phyloP scores from a whole-genome alignment of 1,140 invertebrate species.

The Helicoverpa zea region DNA sequence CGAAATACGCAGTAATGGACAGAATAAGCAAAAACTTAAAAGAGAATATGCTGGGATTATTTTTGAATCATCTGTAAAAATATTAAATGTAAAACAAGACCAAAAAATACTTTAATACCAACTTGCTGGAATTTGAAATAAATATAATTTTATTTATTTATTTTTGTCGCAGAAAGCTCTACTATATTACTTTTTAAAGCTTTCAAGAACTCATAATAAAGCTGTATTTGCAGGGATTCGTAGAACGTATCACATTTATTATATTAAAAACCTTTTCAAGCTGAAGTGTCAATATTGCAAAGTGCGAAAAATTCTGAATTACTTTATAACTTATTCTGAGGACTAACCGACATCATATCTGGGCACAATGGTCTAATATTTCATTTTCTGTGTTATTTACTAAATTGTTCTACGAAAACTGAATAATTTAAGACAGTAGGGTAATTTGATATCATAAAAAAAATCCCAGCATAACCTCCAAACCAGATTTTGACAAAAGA shows the following conservation, averaged over 20 bases:
- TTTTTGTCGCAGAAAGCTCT: too few relatives aligned
- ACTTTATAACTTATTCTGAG: not conserved
- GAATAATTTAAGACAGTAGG: too few relatives aligned
- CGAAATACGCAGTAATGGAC: not conserved
- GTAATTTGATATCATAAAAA: not conserved
- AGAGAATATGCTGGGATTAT: not conserved
- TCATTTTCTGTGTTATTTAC: too few relatives aligned
- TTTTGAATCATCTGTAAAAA: not conserved
- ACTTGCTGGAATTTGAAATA: not conserved
- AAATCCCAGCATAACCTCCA: not conserved
- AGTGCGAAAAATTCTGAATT: not conserved
- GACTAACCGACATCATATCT: not conserved
- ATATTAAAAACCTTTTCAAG: slow-evolving; percentile 29
- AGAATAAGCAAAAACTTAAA: not conserved
- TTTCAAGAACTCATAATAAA: slow-evolving; percentile 18
- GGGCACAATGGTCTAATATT: too few relatives aligned
- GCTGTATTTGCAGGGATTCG: not conserved
- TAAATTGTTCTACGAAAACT: too few relatives aligned
- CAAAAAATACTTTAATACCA: not conserved
- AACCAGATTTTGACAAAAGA: not conserved
- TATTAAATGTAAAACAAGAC: not conserved
- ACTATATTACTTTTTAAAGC: not conserved
- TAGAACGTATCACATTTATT: not conserved
- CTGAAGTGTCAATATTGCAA: slow-evolving; percentile 19
- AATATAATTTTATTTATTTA: not conserved